phyloP scores from a whole-genome alignment of 2,888 invertebrate species.

The Acanthococcus lagerstroemiae region DNA sequence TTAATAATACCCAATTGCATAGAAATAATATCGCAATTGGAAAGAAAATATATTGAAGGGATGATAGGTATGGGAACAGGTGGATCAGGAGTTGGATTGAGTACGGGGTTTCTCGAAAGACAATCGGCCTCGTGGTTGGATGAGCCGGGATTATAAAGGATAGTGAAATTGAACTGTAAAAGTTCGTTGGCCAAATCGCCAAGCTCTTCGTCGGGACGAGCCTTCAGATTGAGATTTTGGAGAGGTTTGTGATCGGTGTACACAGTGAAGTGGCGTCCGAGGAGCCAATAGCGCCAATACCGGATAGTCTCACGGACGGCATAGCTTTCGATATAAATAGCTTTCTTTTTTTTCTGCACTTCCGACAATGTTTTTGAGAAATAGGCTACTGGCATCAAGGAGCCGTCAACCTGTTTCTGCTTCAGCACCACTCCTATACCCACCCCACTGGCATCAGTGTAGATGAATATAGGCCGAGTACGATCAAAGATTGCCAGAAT shows the following conservation, averaged over 20 bases:
- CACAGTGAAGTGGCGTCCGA: slow-evolving; percentile 20
- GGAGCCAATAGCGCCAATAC: slow-evolving; percentile 31
- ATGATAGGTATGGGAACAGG: no score
- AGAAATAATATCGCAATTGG: no score
- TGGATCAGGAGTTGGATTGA: no score
- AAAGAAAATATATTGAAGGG: no score
- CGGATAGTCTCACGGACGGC: slow-evolving; percentile 29
- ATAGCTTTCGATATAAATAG: slow-evolving; percentile 25
- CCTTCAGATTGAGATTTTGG: slow-evolving; percentile 33
- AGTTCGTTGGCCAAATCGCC: slow-evolving; percentile 35
- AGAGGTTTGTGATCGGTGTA: slow-evolving; percentile 33
- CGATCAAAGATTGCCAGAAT: slow-evolving; percentile 33
- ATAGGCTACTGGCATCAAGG: slow-evolving; percentile 34
- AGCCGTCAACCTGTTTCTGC: slow-evolving; percentile 34
- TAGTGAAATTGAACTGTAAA: slow-evolving; percentile 35
- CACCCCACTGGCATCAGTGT: slow-evolving; percentile 34
- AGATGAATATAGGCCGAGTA: slow-evolving; percentile 34
- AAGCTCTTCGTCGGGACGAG: slow-evolving; percentile 34
- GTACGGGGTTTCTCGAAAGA: slow-evolving; percentile 34
- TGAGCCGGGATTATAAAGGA: slow-evolving; percentile 34
- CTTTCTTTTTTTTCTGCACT: slow-evolving; percentile 33
- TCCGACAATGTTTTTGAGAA: slow-evolving; percentile 37
- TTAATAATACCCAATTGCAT: no score
- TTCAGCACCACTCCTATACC: slow-evolving; percentile 37
- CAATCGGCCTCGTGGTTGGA: slow-evolving; percentile 35